Evolutionary conservation across 2,797 vertebrate species (phyloP).

Genomic region (Phalloptychus januarius): DNA sequence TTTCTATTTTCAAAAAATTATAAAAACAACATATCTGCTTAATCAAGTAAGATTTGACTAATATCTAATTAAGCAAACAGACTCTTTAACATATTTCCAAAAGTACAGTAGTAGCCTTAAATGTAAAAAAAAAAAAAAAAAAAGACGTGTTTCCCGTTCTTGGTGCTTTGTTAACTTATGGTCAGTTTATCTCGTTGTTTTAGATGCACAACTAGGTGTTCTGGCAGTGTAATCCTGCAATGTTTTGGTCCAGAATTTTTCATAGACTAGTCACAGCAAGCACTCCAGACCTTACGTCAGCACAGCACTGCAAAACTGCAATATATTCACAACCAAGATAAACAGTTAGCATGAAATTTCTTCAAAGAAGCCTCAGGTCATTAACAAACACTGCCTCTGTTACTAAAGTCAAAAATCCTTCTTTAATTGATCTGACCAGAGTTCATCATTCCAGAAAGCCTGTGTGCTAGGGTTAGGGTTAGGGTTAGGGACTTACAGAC

Average conservation of each 20-base stretch:
- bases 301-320: not conserved
- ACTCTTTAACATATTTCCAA: not conserved
- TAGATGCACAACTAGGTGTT: not conserved
- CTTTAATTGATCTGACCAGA: not conserved
- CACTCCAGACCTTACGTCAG: not conserved
- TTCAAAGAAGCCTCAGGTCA: not conserved
- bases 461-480: too few species aligned
- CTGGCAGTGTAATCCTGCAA: not conserved
- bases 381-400: conserved; percentile 3
- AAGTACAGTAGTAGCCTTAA: not conserved
- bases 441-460: not conserved
- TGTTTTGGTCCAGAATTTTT: not conserved
- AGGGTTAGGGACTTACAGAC: too few species aligned
- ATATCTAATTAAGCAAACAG: not conserved
- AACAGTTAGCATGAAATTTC: not conserved
- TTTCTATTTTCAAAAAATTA: not conserved
- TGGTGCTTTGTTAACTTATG: not conserved
- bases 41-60: not conserved
- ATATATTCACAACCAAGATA: not conserved
- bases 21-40: not conserved
- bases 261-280: not conserved
- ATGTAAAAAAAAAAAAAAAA: too few species aligned
- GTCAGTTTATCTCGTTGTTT: not conserved
- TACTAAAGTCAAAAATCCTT: not conserved
- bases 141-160: too few species aligned